phyloP scores from a whole-genome alignment of 2,113 vertebrate species.

The Sturnira hondurensis region DNA sequence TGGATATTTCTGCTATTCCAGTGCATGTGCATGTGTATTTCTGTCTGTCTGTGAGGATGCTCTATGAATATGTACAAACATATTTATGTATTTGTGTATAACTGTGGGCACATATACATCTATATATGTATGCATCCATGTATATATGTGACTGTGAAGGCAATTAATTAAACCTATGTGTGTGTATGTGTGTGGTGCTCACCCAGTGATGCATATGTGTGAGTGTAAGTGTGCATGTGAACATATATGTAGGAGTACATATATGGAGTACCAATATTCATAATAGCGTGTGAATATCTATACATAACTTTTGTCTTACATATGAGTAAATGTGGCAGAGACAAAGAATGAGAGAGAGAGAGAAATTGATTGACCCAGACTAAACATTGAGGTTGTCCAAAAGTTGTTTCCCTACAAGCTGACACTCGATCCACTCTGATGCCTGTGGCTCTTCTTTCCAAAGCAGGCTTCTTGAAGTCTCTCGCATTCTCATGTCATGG shows the following conservation, averaged over 20 bases:
- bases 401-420: slow-evolving; percentile 22
- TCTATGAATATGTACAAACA: neutral
- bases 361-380: neutral
- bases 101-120: neutral
- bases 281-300: neutral
- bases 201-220: neutral
- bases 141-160: neutral
- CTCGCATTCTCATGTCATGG: neutral
- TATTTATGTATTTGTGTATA: neutral
- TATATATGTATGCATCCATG: neutral
- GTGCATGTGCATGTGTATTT: neutral
- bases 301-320: neutral
- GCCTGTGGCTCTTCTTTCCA: slow-evolving; percentile 3
- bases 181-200: neutral
- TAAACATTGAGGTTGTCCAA: neutral
- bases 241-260: neutral
- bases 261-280: neutral
- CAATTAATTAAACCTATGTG: neutral
- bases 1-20: neutral
- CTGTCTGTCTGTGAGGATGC: neutral
- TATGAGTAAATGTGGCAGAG: neutral
- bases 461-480: slow-evolving; percentile 2
- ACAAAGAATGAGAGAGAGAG: neutral
- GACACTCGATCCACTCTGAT: slow-evolving; percentile 16
- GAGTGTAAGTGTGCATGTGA: neutral